Base-by-base conservation (phyloP, 2,888 invertebrate species). In the Drosophila bunnanda region DNA sequence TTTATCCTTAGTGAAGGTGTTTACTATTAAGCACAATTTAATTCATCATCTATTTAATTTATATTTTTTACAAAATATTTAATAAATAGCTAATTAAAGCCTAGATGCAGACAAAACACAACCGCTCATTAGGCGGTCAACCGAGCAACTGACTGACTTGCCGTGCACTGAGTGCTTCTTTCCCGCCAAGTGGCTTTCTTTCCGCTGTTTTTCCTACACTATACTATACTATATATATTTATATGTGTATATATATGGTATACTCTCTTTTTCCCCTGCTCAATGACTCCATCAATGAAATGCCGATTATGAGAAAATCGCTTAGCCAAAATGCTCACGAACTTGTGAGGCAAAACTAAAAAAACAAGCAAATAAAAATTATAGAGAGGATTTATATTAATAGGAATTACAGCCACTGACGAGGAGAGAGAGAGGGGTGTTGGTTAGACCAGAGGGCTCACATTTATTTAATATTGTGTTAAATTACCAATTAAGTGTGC, bases 391-490 rank as follows among this genome's bases (percentile, higher is more conserved):
- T 81, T 81, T 61, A 53, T 72, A 84, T 87, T 89, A 87, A 85
- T 89, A 87, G 82, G 65, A 58, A 88, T 89, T 89, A 89, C 89
- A 87, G 59, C 68, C 15, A 34, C 52, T 53, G 56, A 7, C 54
- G n/a, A 22, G 13, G 7, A n/a, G 13, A 6, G 30, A 25, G 12
- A 5, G 12, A 53, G 46, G 36, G 57, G 50, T 13, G 62, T 32
- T 60, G 39, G 65, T 28, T 46, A 34, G 8, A 28, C 34, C 61
- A 46, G 72, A 60, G 58, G 69, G 76, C 67, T 74, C 46, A 80
- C 76, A 79, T 76, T 85, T 80, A 77, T 73, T 78, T 85, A 85
- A 82, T 82, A 79, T 85, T 88, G 85, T 85, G 79, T 88, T 88
- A 88, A 88, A 84, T 85, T 82, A 80, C 76, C 78, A 85, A 85